A percentile compares a stretch with the other conserved stretches of the same genome.
Conservation (phyloP, 2,888 invertebrate species). For the Ophion costatus region DNA sequence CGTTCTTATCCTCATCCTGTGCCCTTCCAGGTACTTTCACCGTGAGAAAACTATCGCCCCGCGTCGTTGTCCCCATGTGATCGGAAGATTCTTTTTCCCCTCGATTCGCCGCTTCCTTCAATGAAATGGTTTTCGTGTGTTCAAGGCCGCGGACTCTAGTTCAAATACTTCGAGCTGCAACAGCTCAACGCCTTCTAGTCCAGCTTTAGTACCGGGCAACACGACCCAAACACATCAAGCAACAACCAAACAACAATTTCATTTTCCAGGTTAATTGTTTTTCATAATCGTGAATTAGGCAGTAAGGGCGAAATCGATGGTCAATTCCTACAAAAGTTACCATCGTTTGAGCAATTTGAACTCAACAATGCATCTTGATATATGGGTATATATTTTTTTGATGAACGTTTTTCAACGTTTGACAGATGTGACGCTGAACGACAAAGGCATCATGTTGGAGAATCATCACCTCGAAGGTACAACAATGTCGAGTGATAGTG, state of each 20-base stretch:
- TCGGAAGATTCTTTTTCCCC: neutral
- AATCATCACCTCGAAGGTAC: slow-evolving; percentile 85
- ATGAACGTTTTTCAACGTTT: slow-evolving; percentile 25
- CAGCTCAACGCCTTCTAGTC: slow-evolving; percentile 98
- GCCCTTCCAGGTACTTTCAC: slow-evolving; percentile 85
- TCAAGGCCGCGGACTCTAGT: slow-evolving; percentile 92
- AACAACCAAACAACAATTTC: slow-evolving; percentile 88
- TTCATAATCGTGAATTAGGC: neutral
- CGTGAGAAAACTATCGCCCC: slow-evolving; percentile 6
- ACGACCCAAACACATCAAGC: slow-evolving; percentile 83
- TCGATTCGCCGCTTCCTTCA: neutral
- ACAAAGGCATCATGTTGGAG: slow-evolving; percentile 85
- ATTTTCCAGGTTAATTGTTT: slow-evolving; percentile 88
- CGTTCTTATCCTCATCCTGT: slow-evolving; percentile 86
- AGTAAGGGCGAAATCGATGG: neutral
- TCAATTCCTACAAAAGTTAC: neutral
- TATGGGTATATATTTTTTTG: neutral
- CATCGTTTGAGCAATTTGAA: neutral
- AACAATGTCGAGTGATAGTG: slow-evolving; percentile 87
- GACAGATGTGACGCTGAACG: slow-evolving; percentile 80
- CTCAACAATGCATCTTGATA: neutral
- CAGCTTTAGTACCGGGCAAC: slow-evolving; percentile 88
- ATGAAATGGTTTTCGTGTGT: slow-evolving; percentile 59
- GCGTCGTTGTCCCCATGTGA: too few relatives aligned
- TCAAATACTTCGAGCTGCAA: slow-evolving; percentile 98